These are phyloP conservation scores for Amblyornis subalaris DNA, from an alignment of 2,113 vertebrate genomes.

Conservation along the genomic window DNA sequence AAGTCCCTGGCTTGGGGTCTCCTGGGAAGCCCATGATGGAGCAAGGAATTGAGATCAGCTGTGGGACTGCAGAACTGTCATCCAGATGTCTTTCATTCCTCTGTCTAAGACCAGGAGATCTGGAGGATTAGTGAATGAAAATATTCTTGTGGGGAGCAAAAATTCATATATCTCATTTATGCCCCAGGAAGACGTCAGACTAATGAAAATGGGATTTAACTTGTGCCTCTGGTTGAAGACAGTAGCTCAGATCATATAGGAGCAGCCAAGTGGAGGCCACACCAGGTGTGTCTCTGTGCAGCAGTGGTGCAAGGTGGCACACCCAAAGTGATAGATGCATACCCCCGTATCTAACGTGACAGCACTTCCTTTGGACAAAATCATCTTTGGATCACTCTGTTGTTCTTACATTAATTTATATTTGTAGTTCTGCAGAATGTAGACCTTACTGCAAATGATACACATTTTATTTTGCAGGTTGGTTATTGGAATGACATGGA, in stretches of 20 bases:
- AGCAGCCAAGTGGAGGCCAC: neutral
- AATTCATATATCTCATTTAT: neutral
- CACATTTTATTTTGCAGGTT: conserved; percentile 75
- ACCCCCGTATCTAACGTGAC: fast-evolving
- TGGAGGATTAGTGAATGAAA: neutral
- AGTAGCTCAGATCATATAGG: neutral
- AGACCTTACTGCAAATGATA: neutral
- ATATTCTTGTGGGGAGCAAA: neutral
- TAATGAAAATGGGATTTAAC: neutral
- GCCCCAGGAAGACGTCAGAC: neutral
- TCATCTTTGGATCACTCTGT: neutral
- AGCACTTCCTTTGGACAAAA: neutral
- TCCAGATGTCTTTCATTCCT: neutral
- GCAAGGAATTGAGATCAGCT: neutral
- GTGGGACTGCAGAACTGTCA: neutral
- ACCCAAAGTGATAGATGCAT: neutral
- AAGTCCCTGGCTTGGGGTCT: neutral
- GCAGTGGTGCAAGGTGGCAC: neutral
- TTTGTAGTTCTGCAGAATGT: neutral
- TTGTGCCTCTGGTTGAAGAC: neutral
- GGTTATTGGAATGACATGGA: conserved; percentile 99
- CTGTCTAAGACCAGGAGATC: neutral
- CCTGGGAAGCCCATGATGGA: neutral
- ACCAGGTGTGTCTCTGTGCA: neutral
- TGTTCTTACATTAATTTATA: neutral